Evolutionary conservation across 2,888 invertebrate genomes (phyloP), one percentile per base, ranked within the genome.

Genomic region (Petrolisthes cinctipes): DNA sequence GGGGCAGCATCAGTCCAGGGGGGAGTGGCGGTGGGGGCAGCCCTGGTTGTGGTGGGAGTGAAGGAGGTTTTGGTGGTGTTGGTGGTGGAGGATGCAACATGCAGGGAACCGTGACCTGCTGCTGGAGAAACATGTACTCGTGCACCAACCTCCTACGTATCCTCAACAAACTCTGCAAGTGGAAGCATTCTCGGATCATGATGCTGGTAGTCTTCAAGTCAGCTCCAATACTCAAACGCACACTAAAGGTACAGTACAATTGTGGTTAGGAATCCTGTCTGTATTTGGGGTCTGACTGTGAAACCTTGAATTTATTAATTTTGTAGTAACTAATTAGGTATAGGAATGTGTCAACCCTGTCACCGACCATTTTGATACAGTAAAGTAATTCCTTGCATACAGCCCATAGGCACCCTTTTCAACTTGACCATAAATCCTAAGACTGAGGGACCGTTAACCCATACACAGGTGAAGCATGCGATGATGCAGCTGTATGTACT

Each of bases 141-240:
- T 98, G 99, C 92, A 98, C 99, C 89, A 99, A 99, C 94, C 94
- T 99, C 83, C 93, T 99, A 90, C 95, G 99, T 91, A 97, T 99
- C 91, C 94, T 99, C 85, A 99, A 99, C 93, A 99, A 99, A 94
- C 94, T 99, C 88, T 99, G 99, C 75, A 99, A 99, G 93, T 99
- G 99, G 98, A 99, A 99, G 93, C 99, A 99, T 93, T 99, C 99
- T n/a, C 95, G 99, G 91, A 97, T 98, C 90, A 98, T 98, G 97
- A 99, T 99, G 98, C 94, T 99, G 91, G 99, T 99, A 57, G 99
- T 99, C 11, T 99, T 99, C 93, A 99, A 99, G 94, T 99, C 99
- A 88, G 99, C 99, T 4, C 99, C 99, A 2, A 99, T 99, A 92
- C 94, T 99, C 88, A 99, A 99, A 93, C 95, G 98, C 91, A 97